These are phyloP conservation scores for Muscicapa comitata DNA, from an alignment of 2,797 vertebrate species.

Conservation along the genomic window DNA sequence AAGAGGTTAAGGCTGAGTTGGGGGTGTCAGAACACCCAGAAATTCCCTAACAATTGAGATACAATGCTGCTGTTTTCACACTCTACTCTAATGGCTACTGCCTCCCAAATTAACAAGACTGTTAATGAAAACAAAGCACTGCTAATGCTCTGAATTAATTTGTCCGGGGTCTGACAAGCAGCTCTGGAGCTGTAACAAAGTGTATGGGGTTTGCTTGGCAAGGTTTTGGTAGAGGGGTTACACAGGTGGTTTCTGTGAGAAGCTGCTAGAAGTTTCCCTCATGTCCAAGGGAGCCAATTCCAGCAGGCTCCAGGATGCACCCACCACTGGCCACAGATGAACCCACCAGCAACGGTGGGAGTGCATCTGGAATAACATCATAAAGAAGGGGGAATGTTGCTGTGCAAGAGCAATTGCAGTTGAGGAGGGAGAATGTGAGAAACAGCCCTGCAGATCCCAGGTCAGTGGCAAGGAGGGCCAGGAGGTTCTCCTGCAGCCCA, in stretches of 20 bases:
- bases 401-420: background rate
- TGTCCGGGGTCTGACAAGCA: constrained; percentile 42
- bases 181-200: constrained; percentile 9
- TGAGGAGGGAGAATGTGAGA: background rate
- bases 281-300: background rate
- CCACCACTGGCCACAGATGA: background rate
- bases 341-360: accelerated
- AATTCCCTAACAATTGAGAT: background rate
- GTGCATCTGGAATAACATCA: background rate
- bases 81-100: background rate
- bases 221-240: background rate
- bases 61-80: background rate
- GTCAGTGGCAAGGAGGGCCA: background rate
- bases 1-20: background rate
- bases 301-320: background rate
- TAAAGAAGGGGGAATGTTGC: no score
- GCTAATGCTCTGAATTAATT: constrained; percentile 36
- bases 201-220: background rate
- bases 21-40: background rate
- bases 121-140: constrained; percentile 39
- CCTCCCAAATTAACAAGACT: constrained; percentile 26
- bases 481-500: background rate
- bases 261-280: background rate
- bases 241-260: background rate
- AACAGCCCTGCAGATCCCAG: background rate